Conservation (phyloP, 1,140 invertebrate genomes). For the Glossosoma conforme region DNA sequence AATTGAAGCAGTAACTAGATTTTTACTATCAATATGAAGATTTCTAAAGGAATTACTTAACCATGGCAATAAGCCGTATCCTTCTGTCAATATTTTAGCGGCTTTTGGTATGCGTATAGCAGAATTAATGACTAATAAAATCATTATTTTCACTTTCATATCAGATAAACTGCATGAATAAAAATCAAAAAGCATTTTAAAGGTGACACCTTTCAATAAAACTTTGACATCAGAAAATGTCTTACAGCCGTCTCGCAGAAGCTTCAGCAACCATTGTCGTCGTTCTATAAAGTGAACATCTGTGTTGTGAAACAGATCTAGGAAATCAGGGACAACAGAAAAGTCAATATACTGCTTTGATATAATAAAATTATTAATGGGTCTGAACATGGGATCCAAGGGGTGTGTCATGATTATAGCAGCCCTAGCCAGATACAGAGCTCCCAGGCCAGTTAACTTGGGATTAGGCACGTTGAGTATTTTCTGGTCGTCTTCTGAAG, state of each 20-base stretch:
- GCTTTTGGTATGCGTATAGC: constrained; percentile 55
- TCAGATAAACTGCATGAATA: constrained; percentile 47
- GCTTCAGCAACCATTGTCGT: constrained; percentile 62
- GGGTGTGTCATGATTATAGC: constrained; percentile 61
- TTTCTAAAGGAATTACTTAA: constrained; percentile 40
- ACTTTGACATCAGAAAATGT: constrained; percentile 49
- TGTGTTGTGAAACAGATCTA: constrained; percentile 66
- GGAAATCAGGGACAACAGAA: constrained; percentile 70
- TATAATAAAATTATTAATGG: constrained; percentile 64
- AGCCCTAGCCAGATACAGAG: constrained; percentile 64
- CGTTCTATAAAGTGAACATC: constrained; percentile 57
- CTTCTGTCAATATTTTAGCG: constrained; percentile 55
- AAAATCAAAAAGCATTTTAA: constrained; percentile 54
- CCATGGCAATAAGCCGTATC: constrained; percentile 61
- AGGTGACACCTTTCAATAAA: constrained; percentile 48
- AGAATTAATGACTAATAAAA: constrained; percentile 56
- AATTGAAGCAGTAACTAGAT: constrained; percentile 14
- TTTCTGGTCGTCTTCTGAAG: constrained; percentile 22
- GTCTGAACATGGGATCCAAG: constrained; percentile 61
- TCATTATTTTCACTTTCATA: constrained; percentile 53
- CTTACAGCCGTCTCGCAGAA: constrained; percentile 60
- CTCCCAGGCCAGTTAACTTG: constrained; percentile 59
- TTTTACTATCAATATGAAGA: constrained; percentile 35
- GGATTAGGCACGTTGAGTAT: constrained; percentile 40
- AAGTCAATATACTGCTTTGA: constrained; percentile 65